These are phyloP conservation scores for Sebastes kiyomatsui DNA, from an alignment of 2,797 vertebrate species.

Conservation along the genomic window DNA sequence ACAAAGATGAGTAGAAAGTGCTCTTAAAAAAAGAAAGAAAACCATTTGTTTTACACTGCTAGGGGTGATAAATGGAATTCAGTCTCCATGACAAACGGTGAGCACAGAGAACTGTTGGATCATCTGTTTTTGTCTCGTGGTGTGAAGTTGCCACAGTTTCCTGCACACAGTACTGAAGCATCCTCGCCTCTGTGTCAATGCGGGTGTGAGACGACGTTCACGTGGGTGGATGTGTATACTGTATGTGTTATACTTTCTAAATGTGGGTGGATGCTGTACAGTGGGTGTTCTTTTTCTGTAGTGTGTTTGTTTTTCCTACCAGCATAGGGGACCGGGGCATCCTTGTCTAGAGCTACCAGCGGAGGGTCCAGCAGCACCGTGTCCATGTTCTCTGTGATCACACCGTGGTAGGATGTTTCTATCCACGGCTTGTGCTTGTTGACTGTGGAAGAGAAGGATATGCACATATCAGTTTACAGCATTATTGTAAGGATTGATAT, in stretches of 20 bases:
- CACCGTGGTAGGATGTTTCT: conserved; percentile 96
- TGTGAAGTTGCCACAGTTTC: conserved; percentile 54
- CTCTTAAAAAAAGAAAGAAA: background rate
- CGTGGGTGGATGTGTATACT: background rate
- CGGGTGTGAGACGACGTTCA: background rate
- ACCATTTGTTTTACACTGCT: conserved; percentile 28
- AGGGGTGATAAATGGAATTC: conserved; percentile 56
- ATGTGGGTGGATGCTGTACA: background rate
- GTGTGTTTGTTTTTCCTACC: conserved; percentile 81
- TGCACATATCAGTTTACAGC: background rate
- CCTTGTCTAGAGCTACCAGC: conserved; percentile 96
- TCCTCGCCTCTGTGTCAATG: background rate
- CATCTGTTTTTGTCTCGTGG: conserved; percentile 46
- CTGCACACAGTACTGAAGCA: conserved; percentile 34
- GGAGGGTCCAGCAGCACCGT: conserved; percentile 96
- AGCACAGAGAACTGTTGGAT: conserved; percentile 46
- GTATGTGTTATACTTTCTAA: background rate
- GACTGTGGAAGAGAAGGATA: conserved; percentile 78
- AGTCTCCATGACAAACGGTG: conserved; percentile 56
- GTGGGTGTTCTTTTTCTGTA: background rate
- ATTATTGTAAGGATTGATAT: background rate
- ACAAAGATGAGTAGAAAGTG: background rate
- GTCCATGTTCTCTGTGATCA: conserved; percentile 96
- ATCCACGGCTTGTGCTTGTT: conserved; percentile 99
- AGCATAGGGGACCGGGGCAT: conserved; percentile 95